Base-by-base conservation (phyloP, 1,140 invertebrate species). In the Anthonomus grandis region DNA sequence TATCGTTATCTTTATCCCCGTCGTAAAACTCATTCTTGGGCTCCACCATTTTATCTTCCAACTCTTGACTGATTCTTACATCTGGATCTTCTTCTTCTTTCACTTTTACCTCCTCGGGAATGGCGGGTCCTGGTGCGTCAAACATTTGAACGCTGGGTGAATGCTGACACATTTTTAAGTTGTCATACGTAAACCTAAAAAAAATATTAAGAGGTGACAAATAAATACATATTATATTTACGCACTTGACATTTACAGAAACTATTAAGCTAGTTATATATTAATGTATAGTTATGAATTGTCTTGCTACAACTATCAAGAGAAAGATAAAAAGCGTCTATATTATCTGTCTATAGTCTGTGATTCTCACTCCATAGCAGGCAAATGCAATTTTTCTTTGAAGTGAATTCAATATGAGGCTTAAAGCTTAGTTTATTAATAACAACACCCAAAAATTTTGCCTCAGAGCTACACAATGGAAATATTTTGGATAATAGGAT, bases 71-170 rank as follows among this genome's bases (percentile, higher is more conserved):
- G 53, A 91, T 84, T 46, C 89, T 76, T 0, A 90, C 81, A 66
- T 95, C 92, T 2, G 89, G 90, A 75, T 93, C 89, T 0, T 87
- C 84, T 56, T 90, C 86, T 4, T 88, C 85, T 58, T 85, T 83
- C 18, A 83, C 79, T 39, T 81, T 80, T 53, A 83, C 79, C 50
- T 89, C 87, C 24, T 86, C 83, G 0, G 81, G 75, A 60, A 87
- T 77, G 2, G 84, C 80, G 46, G 86, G 83, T 23, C 84, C 87
- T n/a, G 93, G 93, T 9, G 93, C 86, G 70, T 93, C 87, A 34
- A 94, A 88, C 90, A 97, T 93, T 76, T 95, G 92, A 0, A 96
- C 93, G 66, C 86, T 91, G 0, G 92, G 92, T 0, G 91, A 89
- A 68, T 92, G 86, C 69, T 92, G 87, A 63, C 91, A 82, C 86